Base-by-base conservation (phyloP, 1,140 invertebrate species). In the Halictus rubicundus region DNA sequence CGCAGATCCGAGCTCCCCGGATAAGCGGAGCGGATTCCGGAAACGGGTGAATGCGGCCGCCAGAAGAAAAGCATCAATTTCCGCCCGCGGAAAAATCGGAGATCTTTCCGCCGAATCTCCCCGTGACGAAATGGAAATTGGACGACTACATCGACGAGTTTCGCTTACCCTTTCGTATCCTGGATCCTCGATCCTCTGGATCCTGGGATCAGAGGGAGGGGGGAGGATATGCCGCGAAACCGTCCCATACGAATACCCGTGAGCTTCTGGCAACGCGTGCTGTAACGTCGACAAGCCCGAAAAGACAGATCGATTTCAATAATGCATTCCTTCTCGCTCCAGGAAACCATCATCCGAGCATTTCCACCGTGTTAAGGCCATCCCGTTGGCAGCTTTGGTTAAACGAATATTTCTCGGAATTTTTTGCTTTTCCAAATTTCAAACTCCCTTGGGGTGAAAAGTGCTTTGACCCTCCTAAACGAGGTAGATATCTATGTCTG, bases 81-180 rank as follows among this genome's bases (percentile, higher is more conserved):
- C 69, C 68, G 61, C 19, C 32, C 59, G n/a, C 42, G n/a, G 37
- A 49, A 82, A 82, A 69, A 68, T 70, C 69, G 60, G 39, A 66
- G 74, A 84, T 74, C 61, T 66, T 57, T 68, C 21, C 46, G 10
- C 25, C 19, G 68, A 60, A 68, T 52, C 57, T 59, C 39, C 14
- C n/a, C 63, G 72, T 42, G 83, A 69, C 80, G 80, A 83, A 64
- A 85, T 86, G 68, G 80, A 74, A 85, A 86, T 86, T 76, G 83
- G 57, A 85, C 64, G 72, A 76, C 68, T 79, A 79, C 72, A 81
- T 37, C n/a, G 52, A 27, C 60, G 57, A 59, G 49, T 79, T 46
- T 70, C 70, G 70, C 64, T 80, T 75, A 80, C 66, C 46, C 32
- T 32, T 60, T 14, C 52, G n/a, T 27, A 54, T 74, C 39, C 60